A percentile compares a stretch with the other conserved stretches of the same genome.
Conservation (phyloP, 2,113 vertebrate species). For the Datnioides undecimradiatus region DNA sequence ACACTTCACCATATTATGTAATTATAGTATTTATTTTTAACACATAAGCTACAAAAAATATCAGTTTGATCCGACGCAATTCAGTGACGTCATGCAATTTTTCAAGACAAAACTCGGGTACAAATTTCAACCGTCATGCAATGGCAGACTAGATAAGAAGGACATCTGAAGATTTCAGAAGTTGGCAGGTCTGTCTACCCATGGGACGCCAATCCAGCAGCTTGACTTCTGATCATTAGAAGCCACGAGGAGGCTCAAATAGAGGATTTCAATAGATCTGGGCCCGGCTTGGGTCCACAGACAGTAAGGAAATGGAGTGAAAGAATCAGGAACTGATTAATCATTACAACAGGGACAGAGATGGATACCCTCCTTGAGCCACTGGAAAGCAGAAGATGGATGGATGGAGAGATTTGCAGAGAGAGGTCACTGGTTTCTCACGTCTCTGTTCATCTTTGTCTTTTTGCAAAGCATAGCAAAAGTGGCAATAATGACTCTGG, state of each 20-base stretch:
- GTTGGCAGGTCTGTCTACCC: not conserved
- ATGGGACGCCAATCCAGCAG: constrained; percentile 4
- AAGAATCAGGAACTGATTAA: constrained; percentile 57
- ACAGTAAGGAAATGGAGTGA: constrained; percentile 36
- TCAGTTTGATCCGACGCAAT: not conserved
- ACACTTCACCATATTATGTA: no score
- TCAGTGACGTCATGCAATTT: not conserved
- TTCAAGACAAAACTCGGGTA: not conserved
- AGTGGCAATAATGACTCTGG: constrained; percentile 1
- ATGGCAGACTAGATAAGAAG: not conserved
- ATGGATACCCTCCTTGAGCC: constrained; percentile 57
- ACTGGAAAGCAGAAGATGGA: constrained; percentile 50
- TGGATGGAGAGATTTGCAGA: constrained; percentile 45
- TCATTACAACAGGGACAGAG: constrained; percentile 68
- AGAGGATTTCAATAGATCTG: constrained; percentile 27
- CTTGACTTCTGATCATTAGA: constrained; percentile 24
- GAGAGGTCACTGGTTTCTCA: constrained; percentile 22
- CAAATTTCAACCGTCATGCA: constrained; percentile 7
- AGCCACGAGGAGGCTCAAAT: constrained; percentile 6
- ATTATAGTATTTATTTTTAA: no score
- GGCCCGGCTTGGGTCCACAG: constrained; percentile 7
- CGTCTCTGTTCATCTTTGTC: not conserved
- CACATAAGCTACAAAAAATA: no score
- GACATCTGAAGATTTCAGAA: constrained; percentile 31
- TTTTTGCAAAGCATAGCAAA: constrained; percentile 29